Percentiles rank a stretch among this genome's conserved stretches.
Conservation (phyloP, 2,888 invertebrate genomes). For the Drosophila tanythrix region DNA sequence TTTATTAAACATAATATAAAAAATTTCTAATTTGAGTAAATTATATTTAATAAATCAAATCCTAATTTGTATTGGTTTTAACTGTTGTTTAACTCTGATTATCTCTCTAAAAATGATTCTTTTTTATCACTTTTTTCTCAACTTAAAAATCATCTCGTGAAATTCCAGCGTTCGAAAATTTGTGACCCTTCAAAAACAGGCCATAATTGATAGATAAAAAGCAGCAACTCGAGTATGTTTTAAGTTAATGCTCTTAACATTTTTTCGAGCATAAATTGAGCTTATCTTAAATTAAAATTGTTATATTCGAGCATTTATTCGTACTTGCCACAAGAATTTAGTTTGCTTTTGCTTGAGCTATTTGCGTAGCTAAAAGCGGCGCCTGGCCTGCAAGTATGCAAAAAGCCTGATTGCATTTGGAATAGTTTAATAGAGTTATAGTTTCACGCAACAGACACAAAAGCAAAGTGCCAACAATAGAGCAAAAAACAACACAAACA, state of each 20-base stretch:
- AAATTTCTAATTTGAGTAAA: neutral
- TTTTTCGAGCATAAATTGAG: neutral
- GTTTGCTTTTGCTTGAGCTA: neutral
- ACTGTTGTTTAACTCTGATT: neutral
- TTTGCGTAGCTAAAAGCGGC: neutral
- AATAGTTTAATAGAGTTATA: constrained; percentile 33
- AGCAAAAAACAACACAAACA: constrained; percentile 14
- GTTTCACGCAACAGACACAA: constrained; percentile 15
- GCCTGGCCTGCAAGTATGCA: constrained; percentile 31
- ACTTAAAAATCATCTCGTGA: neutral
- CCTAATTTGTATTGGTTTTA: neutral
- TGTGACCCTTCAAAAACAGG: neutral
- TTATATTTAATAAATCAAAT: neutral
- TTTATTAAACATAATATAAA: neutral
- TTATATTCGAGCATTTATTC: neutral
- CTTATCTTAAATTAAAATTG: neutral
- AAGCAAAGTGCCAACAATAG: constrained; percentile 22
- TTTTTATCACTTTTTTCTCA: neutral
- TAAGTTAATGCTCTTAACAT: neutral
- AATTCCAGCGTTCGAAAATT: neutral
- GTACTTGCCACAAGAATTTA: neutral
- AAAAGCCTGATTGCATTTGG: constrained; percentile 32
- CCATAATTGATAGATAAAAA: neutral
- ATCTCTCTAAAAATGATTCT: neutral
- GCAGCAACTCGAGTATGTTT: neutral